Evolutionary conservation across 2,888 invertebrate species (phyloP).

Genomic region (Seladonia tumulorum): DNA sequence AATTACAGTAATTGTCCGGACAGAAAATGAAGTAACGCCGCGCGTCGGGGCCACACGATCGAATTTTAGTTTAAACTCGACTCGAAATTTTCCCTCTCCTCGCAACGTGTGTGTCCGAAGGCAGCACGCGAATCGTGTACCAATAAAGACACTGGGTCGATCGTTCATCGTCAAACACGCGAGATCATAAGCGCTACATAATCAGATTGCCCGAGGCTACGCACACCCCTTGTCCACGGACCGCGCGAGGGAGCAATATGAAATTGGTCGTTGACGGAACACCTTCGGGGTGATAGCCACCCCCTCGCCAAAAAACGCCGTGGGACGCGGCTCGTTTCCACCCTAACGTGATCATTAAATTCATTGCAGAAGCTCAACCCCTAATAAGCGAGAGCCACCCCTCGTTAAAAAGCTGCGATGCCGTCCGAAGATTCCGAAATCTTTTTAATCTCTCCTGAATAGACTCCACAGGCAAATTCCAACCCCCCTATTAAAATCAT

Average conservation of each 20-base stretch:
- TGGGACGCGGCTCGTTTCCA: neutral
- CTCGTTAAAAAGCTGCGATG: slow-evolving; percentile 10
- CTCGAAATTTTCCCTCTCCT: neutral
- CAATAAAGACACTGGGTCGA: slow-evolving; percentile 15
- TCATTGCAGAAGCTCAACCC: neutral
- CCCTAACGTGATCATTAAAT: slow-evolving; percentile 1
- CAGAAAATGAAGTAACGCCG: slow-evolving; percentile 41
- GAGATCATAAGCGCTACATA: slow-evolving; percentile 34
- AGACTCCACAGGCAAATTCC: neutral
- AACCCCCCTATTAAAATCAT: neutral
- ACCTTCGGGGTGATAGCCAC: slow-evolving; percentile 26
- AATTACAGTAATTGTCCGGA: slow-evolving; percentile 33
- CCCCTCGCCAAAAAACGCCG: neutral
- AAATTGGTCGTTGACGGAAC: slow-evolving; percentile 31
- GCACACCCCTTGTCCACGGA: slow-evolving; percentile 6
- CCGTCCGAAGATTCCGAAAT: neutral
- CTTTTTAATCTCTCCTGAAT: neutral
- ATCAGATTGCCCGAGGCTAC: slow-evolving; percentile 52
- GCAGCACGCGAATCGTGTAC: neutral
- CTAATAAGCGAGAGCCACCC: neutral
- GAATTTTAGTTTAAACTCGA: slow-evolving; percentile 22
- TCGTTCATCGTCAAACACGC: slow-evolving; percentile 29
- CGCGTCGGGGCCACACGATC: slow-evolving; percentile 7
- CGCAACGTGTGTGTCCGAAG: no score
- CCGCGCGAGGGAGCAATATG: slow-evolving; percentile 12